Conservation (phyloP, 2,888 invertebrate species). For the Lasioglossum oenotherae region DNA sequence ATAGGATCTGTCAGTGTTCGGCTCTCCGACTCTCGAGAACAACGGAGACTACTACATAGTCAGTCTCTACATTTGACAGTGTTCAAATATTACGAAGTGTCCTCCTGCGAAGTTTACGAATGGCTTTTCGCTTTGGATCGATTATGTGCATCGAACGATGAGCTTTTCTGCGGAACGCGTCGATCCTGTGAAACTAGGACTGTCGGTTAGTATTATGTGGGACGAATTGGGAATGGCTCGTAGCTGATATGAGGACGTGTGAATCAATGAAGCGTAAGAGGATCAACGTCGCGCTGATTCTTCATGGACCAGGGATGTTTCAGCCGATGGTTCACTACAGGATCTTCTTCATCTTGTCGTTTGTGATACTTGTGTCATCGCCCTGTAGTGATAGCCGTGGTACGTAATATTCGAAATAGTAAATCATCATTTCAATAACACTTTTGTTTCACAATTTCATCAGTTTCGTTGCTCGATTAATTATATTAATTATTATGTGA, state of each 20-base stretch:
- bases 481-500: too few species aligned
- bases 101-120: background rate
- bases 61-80: background rate
- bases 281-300: conserved; percentile 8
- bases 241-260: conserved; percentile 58
- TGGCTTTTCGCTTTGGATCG: background rate
- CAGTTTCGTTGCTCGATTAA: too few species aligned
- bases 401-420: conserved; percentile 27
- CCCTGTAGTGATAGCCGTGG: conserved; percentile 52
- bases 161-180: background rate
- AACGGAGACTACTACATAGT: background rate
- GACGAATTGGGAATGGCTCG: conserved; percentile 36
- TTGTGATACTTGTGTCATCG: conserved; percentile 37
- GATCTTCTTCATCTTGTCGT: conserved; percentile 31
- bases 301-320: conserved; percentile 26
- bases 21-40: conserved; percentile 12
- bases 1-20: conserved; percentile 42
- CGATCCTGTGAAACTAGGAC: conserved; percentile 1
- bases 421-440: too few species aligned
- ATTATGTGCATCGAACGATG: conserved; percentile 39
- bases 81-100: background rate
- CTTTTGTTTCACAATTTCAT: too few species aligned
- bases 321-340: conserved; percentile 16
- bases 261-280: conserved; percentile 57
- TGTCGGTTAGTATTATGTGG: conserved; percentile 17